phyloP scores from a whole-genome alignment of 2,797 vertebrate species.

The Clarias platycephalus region DNA sequence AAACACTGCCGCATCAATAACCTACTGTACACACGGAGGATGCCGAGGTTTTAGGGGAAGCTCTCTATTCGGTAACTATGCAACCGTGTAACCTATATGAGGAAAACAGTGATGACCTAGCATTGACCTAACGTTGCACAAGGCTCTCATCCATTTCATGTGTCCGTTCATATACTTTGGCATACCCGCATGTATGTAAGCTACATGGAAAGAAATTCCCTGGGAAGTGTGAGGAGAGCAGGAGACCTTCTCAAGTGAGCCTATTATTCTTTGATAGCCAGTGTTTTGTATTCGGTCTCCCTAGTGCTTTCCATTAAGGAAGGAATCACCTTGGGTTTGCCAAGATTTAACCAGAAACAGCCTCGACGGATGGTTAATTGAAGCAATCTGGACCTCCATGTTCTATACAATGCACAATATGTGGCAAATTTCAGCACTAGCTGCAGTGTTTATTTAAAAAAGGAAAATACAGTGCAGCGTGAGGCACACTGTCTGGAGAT shows the following conservation, averaged over 20 bases:
- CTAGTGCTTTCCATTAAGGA: conserved; percentile 63
- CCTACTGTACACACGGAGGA: background rate
- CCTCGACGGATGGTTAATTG: conserved; percentile 53
- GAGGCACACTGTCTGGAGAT: conserved; percentile 35
- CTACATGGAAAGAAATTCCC: conserved; percentile 59
- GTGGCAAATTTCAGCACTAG: conserved; percentile 53
- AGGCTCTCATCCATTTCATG: conserved; percentile 50
- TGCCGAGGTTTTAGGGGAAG: conserved; percentile 9
- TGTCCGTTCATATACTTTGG: conserved; percentile 51
- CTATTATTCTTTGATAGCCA: conserved; percentile 64
- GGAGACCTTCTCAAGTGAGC: conserved; percentile 56
- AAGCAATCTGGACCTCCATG: conserved; percentile 65
- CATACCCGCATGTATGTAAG: conserved; percentile 39
- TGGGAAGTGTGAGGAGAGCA: conserved; percentile 58
- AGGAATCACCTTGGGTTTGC: conserved; percentile 65
- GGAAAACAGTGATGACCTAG: conserved; percentile 48
- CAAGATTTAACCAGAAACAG: conserved; percentile 64
- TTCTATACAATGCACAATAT: conserved; percentile 57
- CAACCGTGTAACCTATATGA: conserved; percentile 52
- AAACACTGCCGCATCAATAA: conserved; percentile 2
- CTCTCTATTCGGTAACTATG: conserved; percentile 53
- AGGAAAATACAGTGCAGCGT: conserved; percentile 25
- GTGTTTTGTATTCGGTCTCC: conserved; percentile 59
- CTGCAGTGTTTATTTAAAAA: conserved; percentile 45
- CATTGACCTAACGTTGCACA: conserved; percentile 48